These are phyloP conservation scores for Ochropleura plecta DNA, from an alignment of 2,888 invertebrate species.

Conservation along the genomic window DNA sequence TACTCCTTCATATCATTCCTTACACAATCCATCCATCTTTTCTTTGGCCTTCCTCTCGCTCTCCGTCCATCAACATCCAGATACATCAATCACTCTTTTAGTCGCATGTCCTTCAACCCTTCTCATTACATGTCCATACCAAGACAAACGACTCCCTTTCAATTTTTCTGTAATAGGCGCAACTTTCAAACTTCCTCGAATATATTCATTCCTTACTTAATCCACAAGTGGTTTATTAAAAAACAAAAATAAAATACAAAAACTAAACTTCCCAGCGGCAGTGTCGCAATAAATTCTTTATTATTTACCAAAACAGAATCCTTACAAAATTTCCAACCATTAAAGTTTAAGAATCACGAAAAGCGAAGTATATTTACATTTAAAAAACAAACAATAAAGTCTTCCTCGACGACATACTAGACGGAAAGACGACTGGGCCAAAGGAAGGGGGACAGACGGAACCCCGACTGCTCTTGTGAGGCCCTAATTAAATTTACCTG, in stretches of 20 bases:
- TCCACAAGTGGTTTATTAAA: neutral
- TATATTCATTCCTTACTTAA: no score
- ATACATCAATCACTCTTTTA: no score
- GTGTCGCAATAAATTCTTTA: neutral
- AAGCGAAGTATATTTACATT: neutral
- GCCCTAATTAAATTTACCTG: neutral
- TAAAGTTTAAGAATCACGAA: neutral
- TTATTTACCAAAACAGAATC: neutral
- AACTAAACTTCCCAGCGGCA: neutral
- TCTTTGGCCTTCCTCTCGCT: no score
- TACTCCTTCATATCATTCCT: no score
- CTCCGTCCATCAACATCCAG: no score
- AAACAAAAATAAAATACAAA: neutral
- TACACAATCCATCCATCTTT: no score
- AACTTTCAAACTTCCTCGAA: no score
- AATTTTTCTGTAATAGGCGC: no score
- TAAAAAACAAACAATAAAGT: neutral
- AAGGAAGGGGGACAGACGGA: neutral
- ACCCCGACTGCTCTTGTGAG: neutral
- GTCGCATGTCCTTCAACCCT: no score
- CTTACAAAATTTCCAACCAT: neutral
- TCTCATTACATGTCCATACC: no score
- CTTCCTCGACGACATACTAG: no score
- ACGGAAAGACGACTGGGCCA: neutral
- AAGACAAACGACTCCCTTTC: no score